Percentiles rank a stretch among this genome's conserved stretches.
Conservation (phyloP, 2,113 vertebrate genomes). For the Paracanthobrama guichenoti region DNA sequence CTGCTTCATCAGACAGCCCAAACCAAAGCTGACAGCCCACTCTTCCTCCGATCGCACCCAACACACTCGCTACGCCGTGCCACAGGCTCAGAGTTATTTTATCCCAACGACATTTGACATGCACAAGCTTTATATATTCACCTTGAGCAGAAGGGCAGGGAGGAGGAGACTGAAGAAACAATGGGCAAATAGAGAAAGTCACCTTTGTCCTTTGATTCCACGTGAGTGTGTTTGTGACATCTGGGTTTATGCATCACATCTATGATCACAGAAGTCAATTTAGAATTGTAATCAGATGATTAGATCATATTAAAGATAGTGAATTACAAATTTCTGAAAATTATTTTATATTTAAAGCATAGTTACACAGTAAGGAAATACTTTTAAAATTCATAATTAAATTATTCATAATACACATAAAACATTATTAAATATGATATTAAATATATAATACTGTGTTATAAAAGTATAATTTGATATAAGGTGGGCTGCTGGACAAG, state of each 20-base stretch:
- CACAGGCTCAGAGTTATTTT: conserved; percentile 76
- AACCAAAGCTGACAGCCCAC: conserved; percentile 84
- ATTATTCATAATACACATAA: background rate
- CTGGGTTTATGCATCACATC: background rate
- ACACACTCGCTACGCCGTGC: conserved; percentile 53
- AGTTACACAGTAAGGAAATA: background rate
- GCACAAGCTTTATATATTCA: conserved; percentile 76
- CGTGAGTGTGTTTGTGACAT: background rate
- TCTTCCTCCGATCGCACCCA: conserved; percentile 68
- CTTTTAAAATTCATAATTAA: background rate
- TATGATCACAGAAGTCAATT: background rate
- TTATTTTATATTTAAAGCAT: background rate
- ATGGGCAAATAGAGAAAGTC: conserved; percentile 76
- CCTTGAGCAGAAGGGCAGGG: conserved; percentile 72
- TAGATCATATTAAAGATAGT: background rate
- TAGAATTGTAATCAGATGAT: background rate
- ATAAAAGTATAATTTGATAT: no score
- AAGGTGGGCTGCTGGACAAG: no score
- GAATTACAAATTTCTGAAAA: background rate
- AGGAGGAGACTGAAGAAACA: conserved; percentile 69
- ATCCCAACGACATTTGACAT: conserved; percentile 78
- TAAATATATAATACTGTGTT: no score
- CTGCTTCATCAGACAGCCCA: conserved; percentile 73
- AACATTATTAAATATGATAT: background rate
- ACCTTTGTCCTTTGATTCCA: conserved; percentile 72